Evolutionary conservation across 2,888 invertebrate species (phyloP).

Genomic region (Dexiosoma caninum): DNA sequence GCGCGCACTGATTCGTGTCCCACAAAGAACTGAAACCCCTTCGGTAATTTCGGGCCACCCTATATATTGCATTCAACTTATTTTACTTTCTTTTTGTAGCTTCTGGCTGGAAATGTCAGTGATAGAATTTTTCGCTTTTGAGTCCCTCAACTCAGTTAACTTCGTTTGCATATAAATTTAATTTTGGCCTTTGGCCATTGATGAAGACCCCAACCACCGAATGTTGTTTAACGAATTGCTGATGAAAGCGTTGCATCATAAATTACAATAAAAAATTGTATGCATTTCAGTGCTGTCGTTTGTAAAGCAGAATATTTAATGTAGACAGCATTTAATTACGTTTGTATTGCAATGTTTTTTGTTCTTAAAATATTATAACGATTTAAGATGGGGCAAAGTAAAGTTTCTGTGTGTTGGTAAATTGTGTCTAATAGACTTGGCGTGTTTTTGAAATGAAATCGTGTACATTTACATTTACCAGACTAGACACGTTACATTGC

Average conservation of each 20-base stretch:
- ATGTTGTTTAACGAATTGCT: conserved; percentile 71
- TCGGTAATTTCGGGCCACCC: too few relatives aligned
- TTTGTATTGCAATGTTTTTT: background rate
- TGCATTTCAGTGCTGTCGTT: background rate
- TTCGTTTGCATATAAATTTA: conserved; percentile 40
- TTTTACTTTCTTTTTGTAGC: conserved; percentile 37
- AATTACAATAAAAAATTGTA: conserved; percentile 67
- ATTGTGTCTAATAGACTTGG: too few relatives aligned
- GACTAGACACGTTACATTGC: conserved; percentile 52
- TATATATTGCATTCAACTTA: conserved; percentile 6
- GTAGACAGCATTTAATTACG: background rate
- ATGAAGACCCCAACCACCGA: conserved; percentile 21
- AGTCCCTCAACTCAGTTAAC: background rate
- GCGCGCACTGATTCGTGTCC: too few relatives aligned
- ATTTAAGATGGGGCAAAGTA: too few relatives aligned
- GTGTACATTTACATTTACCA: conserved; percentile 6
- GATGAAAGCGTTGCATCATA: conserved; percentile 76
- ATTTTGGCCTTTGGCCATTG: conserved; percentile 49
- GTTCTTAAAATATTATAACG: too few relatives aligned
- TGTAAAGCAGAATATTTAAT: background rate
- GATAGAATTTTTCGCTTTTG: background rate
- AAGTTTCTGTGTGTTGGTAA: too few relatives aligned
- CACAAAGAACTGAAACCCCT: too few relatives aligned
- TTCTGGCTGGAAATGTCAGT: conserved; percentile 8
- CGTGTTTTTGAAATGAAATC: too few relatives aligned